Evolutionary conservation across 2,888 invertebrate species (phyloP).

Genomic region (Polydrusus cervinus): DNA sequence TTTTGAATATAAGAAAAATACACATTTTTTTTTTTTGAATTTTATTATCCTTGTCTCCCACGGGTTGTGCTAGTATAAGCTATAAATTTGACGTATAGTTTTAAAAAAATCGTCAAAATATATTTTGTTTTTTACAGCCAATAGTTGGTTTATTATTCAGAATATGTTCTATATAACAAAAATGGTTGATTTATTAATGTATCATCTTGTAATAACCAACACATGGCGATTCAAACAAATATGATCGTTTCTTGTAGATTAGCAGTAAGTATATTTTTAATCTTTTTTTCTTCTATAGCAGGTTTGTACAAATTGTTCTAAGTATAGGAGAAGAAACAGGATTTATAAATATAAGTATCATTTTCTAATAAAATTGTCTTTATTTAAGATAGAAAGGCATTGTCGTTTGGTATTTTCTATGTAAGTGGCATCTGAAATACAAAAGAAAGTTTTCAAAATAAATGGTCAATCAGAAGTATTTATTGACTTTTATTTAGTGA

Average conservation of each 20-base stretch:
- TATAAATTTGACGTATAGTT: neutral
- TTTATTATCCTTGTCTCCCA: constrained; percentile 28
- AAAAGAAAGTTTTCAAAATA: constrained; percentile 34
- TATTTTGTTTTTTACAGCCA: constrained; percentile 8
- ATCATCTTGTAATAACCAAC: constrained; percentile 2
- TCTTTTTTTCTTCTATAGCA: constrained; percentile 8
- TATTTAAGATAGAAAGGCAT: constrained; percentile 10
- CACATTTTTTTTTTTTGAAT: constrained; percentile 31
- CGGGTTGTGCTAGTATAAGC: constrained; percentile 24
- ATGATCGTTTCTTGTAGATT: constrained; percentile 16
- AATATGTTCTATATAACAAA: neutral
- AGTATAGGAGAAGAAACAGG: neutral
- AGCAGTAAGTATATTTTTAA: constrained; percentile 18
- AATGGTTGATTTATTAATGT: neutral
- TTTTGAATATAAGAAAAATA: constrained; percentile 45
- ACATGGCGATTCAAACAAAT: constrained; percentile 3
- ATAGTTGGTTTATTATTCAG: constrained; percentile 19
- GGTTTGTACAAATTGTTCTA: neutral
- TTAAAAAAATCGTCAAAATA: neutral
- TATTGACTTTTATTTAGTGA: constrained; percentile 12
- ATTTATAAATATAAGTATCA: constrained; percentile 10
- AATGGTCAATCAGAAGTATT: constrained; percentile 26
- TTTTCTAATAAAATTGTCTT: constrained; percentile 8
- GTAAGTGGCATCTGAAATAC: constrained; percentile 18
- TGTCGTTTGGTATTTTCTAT: constrained; percentile 20